Conservation (phyloP, 2,113 vertebrate species). For the Turnix velox region DNA sequence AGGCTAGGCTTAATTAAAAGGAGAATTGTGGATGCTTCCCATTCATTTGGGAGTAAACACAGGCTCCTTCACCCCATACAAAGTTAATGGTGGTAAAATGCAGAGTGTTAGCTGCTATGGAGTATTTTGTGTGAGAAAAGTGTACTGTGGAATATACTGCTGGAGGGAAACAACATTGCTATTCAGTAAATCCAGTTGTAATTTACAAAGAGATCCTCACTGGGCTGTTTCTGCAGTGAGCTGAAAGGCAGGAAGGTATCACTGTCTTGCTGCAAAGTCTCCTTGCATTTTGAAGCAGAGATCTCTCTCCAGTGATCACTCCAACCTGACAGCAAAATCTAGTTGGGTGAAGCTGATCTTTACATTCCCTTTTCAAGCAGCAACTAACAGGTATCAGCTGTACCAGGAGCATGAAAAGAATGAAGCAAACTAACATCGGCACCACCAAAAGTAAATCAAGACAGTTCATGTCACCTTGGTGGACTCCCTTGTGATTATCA, state of each 20-base stretch:
- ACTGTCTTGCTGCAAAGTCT: neutral
- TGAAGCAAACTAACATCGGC: neutral
- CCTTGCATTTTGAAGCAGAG: neutral
- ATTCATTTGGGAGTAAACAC: constrained; percentile 48
- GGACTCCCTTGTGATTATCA: neutral
- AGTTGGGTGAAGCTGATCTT: neutral
- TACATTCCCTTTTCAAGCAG: neutral
- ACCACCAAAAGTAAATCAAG: neutral
- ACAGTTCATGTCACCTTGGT: neutral
- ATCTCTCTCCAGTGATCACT: neutral
- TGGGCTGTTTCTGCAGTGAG: neutral
- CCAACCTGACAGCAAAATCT: neutral
- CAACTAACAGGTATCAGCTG: neutral
- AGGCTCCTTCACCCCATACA: constrained; percentile 23
- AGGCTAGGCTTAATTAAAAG: constrained; percentile 49
- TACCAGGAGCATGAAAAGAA: neutral
- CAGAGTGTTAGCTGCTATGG: neutral
- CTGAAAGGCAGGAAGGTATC: neutral
- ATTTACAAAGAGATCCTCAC: neutral
- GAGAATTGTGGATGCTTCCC: constrained; percentile 32
- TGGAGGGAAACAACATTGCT: neutral
- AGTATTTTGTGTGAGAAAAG: neutral
- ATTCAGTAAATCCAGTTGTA: neutral
- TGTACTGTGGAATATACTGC: neutral
- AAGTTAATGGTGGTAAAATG: constrained; percentile 8